phyloP scores from a whole-genome alignment of 2,113 vertebrate genomes.

The Hystrix cristata region DNA sequence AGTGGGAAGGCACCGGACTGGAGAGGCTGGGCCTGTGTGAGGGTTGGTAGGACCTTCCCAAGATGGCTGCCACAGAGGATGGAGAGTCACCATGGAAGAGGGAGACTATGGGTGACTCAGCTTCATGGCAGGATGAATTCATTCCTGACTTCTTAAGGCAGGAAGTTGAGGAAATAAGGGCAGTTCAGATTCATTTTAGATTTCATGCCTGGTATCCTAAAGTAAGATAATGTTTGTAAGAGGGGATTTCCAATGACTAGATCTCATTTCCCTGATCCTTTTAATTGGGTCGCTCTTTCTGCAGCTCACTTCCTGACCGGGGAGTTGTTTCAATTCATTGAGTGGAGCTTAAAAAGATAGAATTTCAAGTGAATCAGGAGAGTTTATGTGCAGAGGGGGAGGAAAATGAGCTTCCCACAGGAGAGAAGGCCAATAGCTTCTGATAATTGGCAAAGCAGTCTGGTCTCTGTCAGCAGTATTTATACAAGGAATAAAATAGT shows the following conservation, averaged over 20 bases:
- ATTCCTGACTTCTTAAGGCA: background rate
- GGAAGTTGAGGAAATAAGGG: background rate
- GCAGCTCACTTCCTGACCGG: background rate
- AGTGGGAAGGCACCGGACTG: background rate
- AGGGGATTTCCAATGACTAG: background rate
- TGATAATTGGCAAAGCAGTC: conserved; percentile 49
- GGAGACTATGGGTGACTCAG: background rate
- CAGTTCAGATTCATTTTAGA: background rate
- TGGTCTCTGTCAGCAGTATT: conserved; percentile 56
- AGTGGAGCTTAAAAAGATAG: background rate
- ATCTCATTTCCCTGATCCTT: background rate
- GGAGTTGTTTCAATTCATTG: background rate
- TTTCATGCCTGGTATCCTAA: background rate
- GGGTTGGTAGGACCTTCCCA: background rate
- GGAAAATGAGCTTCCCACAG: conserved; percentile 45
- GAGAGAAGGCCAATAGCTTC: background rate
- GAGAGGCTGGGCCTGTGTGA: background rate
- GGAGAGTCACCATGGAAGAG: background rate
- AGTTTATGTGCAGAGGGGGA: background rate
- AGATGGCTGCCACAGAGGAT: background rate
- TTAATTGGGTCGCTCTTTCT: background rate
- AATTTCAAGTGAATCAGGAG: conserved; percentile 48
- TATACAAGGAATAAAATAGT: conserved; percentile 67
- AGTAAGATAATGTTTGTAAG: background rate
- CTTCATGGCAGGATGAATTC: background rate